Conservation (phyloP, 2,888 invertebrate species). For the Drosophila heteroneura region DNA sequence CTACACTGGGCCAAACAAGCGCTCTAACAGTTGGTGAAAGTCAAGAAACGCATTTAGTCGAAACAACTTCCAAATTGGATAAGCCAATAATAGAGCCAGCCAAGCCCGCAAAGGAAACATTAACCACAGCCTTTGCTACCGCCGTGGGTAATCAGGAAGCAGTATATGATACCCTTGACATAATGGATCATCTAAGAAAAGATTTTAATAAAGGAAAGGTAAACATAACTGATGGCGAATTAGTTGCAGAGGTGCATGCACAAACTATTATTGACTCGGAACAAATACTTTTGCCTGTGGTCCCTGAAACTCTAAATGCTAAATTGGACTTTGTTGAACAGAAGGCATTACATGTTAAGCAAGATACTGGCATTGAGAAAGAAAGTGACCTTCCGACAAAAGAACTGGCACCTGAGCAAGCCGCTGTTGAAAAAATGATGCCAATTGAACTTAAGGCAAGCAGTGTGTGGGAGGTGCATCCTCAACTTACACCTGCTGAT, state of each 20-base stretch:
- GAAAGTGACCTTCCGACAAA: constrained; percentile 87
- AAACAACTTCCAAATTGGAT: constrained; percentile 35
- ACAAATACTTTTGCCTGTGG: constrained; percentile 57
- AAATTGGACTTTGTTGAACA: constrained; percentile 84
- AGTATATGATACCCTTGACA: constrained; percentile 86
- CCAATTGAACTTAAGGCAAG: constrained; percentile 85
- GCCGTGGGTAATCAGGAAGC: constrained; percentile 88
- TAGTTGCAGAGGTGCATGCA: constrained; percentile 87
- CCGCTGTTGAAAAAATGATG: constrained; percentile 67
- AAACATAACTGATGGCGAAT: constrained; percentile 86
- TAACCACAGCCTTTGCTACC: constrained; percentile 88
- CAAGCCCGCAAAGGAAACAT: constrained; percentile 78
- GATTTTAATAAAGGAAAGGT: constrained; percentile 86
- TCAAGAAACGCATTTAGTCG: constrained; percentile 47
- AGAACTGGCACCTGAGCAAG: constrained; percentile 77
- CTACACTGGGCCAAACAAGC: constrained; percentile 31
- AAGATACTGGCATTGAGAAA: constrained; percentile 88
- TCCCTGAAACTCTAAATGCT: constrained; percentile 43
- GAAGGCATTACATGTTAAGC: constrained; percentile 87
- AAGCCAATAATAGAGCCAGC: constrained; percentile 87
- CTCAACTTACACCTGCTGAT: constrained; percentile 85
- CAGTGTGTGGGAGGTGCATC: constrained; percentile 85
- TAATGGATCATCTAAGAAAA: constrained; percentile 42
- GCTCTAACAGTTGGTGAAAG: constrained; percentile 59
- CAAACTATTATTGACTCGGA: constrained; percentile 89